Evolutionary conservation across 2,888 invertebrate species (phyloP), one percentile per base, ranked within the genome.

Genomic region (Coenonympha glycerion): DNA sequence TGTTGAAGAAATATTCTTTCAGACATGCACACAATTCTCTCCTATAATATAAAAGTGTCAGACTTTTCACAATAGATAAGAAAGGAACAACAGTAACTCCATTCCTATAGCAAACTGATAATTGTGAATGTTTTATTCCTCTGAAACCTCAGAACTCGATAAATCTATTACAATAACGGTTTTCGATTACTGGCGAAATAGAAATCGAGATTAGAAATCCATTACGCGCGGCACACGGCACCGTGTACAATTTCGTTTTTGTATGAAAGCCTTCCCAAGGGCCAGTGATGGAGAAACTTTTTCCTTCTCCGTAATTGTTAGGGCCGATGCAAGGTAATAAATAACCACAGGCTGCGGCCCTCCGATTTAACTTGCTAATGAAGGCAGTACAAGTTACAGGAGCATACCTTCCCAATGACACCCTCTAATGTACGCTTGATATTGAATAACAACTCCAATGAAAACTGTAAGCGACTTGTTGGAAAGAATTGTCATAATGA

Each of bases 311-410:
- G 81, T 85, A 83, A 86, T 85, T 85, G 85, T 82, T 71, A 75
- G 82, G 85, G 85, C 77, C 73, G 81, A 79, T 83, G 81, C 72
- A 73, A 74, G 79, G 79, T 76, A 80, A 87, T 87, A 87, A 86
- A 87, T 87, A 85, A 87, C 86, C 85, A 58, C 84, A 80, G 73
- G 69, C 77, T 71, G 76, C 68, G 72, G 73, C 73, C 75, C 75
- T 73, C 81, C 85, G 86, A 86, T 87, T 86, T 87, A 87, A 86
- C 84, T 85, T 82, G 83, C 81, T 87, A 87, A 87, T 87, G 84
- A 86, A 84, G 74, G 84, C 76, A 79, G 82, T 77, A 83, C 80
- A 85, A 84, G 83, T 79, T 82, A 81, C 79, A 71, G 69, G 78
- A 82, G 82, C 79, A 81, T 74, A 73, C 71, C 66, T 71, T 64